Evolutionary conservation across 2,888 invertebrate species (phyloP).

Genomic region (Apodemia duryi): DNA sequence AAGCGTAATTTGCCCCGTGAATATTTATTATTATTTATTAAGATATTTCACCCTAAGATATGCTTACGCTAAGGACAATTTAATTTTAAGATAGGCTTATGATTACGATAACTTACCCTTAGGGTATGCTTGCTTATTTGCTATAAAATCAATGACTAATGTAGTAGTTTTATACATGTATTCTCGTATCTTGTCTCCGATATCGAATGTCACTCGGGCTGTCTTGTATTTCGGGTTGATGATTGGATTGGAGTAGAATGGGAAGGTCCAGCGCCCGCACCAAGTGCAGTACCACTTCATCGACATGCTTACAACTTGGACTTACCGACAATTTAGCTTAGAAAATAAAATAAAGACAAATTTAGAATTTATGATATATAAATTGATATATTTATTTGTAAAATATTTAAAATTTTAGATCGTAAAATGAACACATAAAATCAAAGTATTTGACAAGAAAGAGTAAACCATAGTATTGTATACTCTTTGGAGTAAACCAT

Average conservation of each 20-base stretch:
- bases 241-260: neutral
- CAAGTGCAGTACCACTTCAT: neutral
- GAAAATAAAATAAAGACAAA: neutral
- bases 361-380: too few relatives aligned
- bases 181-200: neutral
- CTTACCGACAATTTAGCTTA: neutral
- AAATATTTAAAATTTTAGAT: too few relatives aligned
- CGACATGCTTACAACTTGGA: neutral
- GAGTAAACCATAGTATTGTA: too few relatives aligned
- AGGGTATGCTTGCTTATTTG: conserved; percentile 3
- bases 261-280: neutral
- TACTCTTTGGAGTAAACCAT: too few relatives aligned
- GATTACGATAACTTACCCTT: neutral
- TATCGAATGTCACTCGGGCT: neutral
- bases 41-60: too few relatives aligned
- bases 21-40: too few relatives aligned
- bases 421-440: too few relatives aligned
- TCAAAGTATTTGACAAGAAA: too few relatives aligned
- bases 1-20: too few relatives aligned
- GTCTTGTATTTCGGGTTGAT: neutral
- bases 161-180: neutral
- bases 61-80: too few relatives aligned
- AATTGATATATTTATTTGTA: too few relatives aligned
- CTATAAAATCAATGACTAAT: neutral
- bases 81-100: too few relatives aligned